phyloP scores from a whole-genome alignment of 2,797 vertebrate genomes.

The Menidia menidia region DNA sequence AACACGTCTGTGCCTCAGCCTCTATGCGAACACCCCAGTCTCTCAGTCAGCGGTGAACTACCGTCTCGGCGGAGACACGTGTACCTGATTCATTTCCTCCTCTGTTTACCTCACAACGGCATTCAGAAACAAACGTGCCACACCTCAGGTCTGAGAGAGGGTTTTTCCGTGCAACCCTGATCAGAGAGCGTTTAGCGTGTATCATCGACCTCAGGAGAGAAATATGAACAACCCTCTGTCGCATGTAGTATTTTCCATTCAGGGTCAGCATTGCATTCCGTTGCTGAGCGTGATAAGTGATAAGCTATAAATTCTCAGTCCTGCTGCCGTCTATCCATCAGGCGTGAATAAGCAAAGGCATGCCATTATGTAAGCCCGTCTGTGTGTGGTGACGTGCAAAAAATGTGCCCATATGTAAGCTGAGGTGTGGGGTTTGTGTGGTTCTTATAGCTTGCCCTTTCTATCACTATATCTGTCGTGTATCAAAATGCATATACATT shows the following conservation, averaged over 20 bases:
- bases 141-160: slow-evolving; percentile 32
- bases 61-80: slow-evolving; percentile 61
- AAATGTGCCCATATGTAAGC: slow-evolving; percentile 31
- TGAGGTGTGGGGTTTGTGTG: slow-evolving; percentile 18
- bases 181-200: slow-evolving; percentile 66
- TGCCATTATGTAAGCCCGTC: slow-evolving; percentile 43
- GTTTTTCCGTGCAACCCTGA: slow-evolving; percentile 64
- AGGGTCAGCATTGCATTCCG: slow-evolving; percentile 66
- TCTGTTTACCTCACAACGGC: slow-evolving; percentile 57
- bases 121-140: slow-evolving; percentile 47
- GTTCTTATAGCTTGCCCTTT: slow-evolving; percentile 13
- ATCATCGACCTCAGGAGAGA: slow-evolving; percentile 54
- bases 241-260: slow-evolving; percentile 77
- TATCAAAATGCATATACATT: slow-evolving; percentile 3
- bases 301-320: slow-evolving; percentile 81
- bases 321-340: slow-evolving; percentile 65
- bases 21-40: slow-evolving; percentile 11
- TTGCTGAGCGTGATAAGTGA: slow-evolving; percentile 68
- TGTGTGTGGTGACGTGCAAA: slow-evolving; percentile 30
- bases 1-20: slow-evolving; percentile 27
- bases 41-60: slow-evolving; percentile 34
- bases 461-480: neutral
- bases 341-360: slow-evolving; percentile 64
- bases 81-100: slow-evolving; percentile 52
- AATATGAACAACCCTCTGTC: slow-evolving; percentile 62